These are phyloP conservation scores for Himantopus leucocephalus DNA, from an alignment of 2,113 vertebrate species.

Conservation along the genomic window DNA sequence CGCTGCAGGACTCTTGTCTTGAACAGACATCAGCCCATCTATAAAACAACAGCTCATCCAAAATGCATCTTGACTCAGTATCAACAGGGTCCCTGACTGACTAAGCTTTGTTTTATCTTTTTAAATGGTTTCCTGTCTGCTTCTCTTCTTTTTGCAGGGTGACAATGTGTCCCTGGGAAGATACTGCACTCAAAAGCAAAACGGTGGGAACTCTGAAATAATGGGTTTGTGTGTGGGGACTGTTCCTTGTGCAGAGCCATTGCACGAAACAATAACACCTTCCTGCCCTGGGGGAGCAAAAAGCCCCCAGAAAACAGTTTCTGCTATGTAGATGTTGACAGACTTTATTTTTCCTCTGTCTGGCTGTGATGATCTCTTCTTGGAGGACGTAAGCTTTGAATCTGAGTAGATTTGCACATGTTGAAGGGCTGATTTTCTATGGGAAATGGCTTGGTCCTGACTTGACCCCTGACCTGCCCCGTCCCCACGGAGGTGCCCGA, in stretches of 20 bases:
- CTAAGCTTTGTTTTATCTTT: background rate
- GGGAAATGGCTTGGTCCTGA: background rate
- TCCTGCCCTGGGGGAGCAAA: background rate
- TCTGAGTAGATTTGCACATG: background rate
- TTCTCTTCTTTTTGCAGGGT: background rate
- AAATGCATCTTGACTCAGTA: background rate
- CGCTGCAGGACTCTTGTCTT: background rate
- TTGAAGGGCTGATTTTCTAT: background rate
- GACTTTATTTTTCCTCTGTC: no score
- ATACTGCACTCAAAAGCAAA: background rate
- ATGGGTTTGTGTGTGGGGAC: background rate
- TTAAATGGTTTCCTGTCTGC: background rate
- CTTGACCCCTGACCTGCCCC: no score
- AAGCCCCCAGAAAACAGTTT: background rate
- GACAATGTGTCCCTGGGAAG: background rate
- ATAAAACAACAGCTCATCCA: background rate
- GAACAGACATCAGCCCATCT: background rate
- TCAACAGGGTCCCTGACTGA: background rate
- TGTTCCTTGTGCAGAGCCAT: background rate
- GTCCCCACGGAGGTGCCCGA: background rate
- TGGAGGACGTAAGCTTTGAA: background rate
- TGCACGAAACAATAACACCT: background rate
- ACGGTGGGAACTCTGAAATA: accelerated
- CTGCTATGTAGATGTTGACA: background rate
- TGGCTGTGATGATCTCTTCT: background rate